Evolutionary conservation across 1,140 invertebrate species (phyloP), one percentile per base, ranked within the genome.

Genomic region (Ceratina calcarata): DNA sequence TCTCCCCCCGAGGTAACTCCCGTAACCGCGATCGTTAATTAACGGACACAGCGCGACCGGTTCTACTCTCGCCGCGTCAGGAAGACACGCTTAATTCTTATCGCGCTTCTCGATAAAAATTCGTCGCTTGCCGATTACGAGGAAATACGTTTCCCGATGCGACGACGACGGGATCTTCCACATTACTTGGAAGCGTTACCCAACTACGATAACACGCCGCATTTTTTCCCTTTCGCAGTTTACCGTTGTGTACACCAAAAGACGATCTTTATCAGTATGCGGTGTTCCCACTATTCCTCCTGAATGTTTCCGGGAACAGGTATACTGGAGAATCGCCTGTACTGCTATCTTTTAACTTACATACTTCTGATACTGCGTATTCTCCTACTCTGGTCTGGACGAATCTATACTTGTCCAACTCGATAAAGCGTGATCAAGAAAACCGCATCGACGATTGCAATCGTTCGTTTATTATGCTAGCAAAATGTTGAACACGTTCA

Each of bases 171-270:
- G 32, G 37, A 45, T 45, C 37, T 20, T 45, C 32, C 37, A n/a
- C 22, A 15, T 53, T 70, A 53, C 75, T 61, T 53, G 75, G 57
- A 77, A 61, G 1, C 27, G n/a, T 61, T 77, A 32, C 37, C 57
- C 66, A 24, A 61, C 66, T 1, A 13, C 66, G 65, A 77, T 77
- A 60, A 77, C 1, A 32, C 22, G 15, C 15, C 7, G 4, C 13
- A 32, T 32, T 67, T 20, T 45, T 22, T 57, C 6, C 7, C n/a
- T 10, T 16, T 53, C 13, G 18, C 12, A 8, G 37, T 22, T 4
- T 15, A 10, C 6, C 61, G n/a, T 73, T 73, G 45, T 60, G 49
- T 64, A 45, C 71, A 64, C 60, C 4, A 24, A 15, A 53, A 16
- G 51, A 32, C 3, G 57, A 77, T 51, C 24, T 32, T 61, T 77